Base-by-base conservation (phyloP, 1,140 invertebrate genomes). In the Eupeodes corollae region DNA sequence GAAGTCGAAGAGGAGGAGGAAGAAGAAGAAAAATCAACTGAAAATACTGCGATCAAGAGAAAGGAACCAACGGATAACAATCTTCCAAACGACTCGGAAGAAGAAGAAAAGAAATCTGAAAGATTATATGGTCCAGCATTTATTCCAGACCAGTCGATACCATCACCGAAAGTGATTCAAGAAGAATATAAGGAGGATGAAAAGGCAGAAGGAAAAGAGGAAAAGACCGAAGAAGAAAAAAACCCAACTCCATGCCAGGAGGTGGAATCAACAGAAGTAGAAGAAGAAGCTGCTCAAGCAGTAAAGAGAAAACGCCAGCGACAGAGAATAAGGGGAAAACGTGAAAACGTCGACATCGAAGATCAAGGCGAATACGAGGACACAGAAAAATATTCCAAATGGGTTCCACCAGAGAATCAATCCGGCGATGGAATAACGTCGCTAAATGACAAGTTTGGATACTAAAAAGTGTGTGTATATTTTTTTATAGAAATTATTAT, bases 381-480 rank as follows among this genome's bases (percentile, higher is more conserved):
- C 13, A 65, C 63, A 16, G 77, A 83, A 50, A 75, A 85, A 57
- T 86, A 85, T 66, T 79, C 77, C 10, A 78, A 75, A 52, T 90
- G 86, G 86, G 58, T 84, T n/a, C 86, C 86, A 8, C 86, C 86
- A 8, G 47, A 67, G 48, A 73, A 78, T 62, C 87, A 91, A 71
- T 75, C 70, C 46, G 88, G 88, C 5, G 86, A 90, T 73, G 88
- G 88, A 12, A 75, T 77, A 57, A 90, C 86, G 18, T 77, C 70
- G 58, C 72, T 91, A 16, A 90, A 91, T 70, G 83, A 86, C 18
- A 90, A 88, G 73, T 82, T 77, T 61, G 87, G 87, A 18, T 90
- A 90, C 67, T 90, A 65, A 52, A 13, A 32, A 26, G 21, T 5
- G 3, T 5, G 8, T 26, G 3, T 5, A 26, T 26, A 26, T 5